Conservation (phyloP, 2,888 invertebrate genomes). For the Megalurothrips usitatus region DNA sequence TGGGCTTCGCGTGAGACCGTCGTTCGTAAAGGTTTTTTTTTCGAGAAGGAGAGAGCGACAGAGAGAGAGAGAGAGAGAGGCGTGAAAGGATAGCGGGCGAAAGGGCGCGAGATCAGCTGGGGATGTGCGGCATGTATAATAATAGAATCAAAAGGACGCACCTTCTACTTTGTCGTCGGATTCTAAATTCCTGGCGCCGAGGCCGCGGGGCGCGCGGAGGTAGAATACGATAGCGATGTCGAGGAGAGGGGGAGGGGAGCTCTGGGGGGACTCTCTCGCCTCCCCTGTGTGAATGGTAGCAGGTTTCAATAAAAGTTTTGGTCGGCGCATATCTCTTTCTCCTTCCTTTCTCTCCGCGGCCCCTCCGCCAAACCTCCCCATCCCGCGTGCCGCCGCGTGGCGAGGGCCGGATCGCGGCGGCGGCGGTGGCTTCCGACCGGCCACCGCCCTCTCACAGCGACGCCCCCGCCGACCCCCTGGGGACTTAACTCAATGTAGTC, state of each 20-base stretch:
- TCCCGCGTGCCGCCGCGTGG: too few species aligned
- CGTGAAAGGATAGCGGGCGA: neutral
- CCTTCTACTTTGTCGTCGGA: neutral
- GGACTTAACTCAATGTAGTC: too few species aligned
- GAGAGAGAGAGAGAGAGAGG: neutral
- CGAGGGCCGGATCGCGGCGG: too few species aligned
- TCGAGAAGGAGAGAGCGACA: too few species aligned
- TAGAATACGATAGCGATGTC: neutral
- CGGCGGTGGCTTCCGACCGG: too few species aligned
- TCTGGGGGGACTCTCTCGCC: neutral
- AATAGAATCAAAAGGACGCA: constrained; percentile 6
- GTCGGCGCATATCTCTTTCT: neutral
- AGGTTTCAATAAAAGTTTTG: neutral
- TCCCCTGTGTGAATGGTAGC: neutral
- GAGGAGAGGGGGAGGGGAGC: neutral
- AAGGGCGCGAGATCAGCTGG: neutral
- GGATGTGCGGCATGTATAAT: neutral
- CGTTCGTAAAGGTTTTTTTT: neutral
- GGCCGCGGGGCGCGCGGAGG: neutral
- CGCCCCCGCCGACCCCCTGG: too few species aligned
- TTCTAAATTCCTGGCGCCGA: neutral
- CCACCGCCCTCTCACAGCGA: too few species aligned
- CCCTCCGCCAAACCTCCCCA: neutral
- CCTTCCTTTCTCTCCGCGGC: neutral
- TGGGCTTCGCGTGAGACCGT: neutral